A percentile compares a stretch with the other conserved stretches of the same genome.
Conservation (phyloP, 2,113 vertebrate genomes). For the Bungarus multicinctus region DNA sequence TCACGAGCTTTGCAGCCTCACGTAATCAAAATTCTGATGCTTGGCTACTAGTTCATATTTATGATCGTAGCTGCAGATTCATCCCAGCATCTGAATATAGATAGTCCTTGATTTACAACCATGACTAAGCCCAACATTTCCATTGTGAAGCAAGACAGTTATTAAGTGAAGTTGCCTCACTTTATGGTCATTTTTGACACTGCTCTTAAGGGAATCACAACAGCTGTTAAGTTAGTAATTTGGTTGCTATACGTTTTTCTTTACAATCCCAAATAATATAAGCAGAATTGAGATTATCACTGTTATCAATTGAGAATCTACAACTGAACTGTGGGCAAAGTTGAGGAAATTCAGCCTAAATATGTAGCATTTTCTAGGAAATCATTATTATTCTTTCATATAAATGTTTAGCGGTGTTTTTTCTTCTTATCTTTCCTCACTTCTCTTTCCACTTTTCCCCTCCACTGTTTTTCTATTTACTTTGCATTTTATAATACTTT, state of each 20-base stretch:
- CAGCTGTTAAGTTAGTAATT: background rate
- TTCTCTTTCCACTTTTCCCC: too few relatives aligned
- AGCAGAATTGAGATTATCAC: background rate
- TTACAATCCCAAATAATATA: background rate
- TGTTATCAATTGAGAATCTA: background rate
- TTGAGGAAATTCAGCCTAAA: background rate
- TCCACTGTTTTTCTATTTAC: too few relatives aligned
- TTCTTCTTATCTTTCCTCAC: too few relatives aligned
- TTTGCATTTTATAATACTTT: too few relatives aligned
- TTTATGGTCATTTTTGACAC: background rate
- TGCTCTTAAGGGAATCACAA: background rate
- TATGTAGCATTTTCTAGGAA: background rate
- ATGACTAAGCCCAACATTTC: background rate
- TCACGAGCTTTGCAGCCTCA: background rate
- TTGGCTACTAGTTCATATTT: background rate
- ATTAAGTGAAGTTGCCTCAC: background rate
- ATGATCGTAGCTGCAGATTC: background rate
- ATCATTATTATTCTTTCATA: background rate
- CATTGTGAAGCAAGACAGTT: background rate
- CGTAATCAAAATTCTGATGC: background rate
- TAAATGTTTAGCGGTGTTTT: background rate
- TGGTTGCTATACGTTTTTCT: background rate
- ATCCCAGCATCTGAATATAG: background rate
- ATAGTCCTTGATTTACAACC: background rate
- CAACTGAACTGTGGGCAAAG: background rate